Conservation (phyloP, 1,140 invertebrate genomes). For the Brachionus angularis region DNA sequence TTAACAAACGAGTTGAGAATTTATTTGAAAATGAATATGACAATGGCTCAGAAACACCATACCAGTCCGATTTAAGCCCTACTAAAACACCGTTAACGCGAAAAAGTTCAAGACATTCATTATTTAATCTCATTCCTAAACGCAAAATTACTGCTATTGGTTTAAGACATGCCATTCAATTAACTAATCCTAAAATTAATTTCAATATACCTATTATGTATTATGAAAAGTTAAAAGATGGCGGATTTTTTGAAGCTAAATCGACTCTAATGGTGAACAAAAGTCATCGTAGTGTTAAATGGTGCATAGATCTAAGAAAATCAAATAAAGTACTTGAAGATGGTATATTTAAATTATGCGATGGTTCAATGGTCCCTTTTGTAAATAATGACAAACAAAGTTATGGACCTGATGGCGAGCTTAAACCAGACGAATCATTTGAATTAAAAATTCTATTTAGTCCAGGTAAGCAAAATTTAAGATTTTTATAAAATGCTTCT, state of each 20-base stretch:
- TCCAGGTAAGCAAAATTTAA: slow-evolving; percentile 50
- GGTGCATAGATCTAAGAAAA: slow-evolving; percentile 52
- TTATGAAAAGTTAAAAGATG: slow-evolving; percentile 31
- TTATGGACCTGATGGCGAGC: slow-evolving; percentile 50
- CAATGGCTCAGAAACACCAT: slow-evolving; percentile 5
- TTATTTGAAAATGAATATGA: neutral
- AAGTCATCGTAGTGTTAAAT: slow-evolving; percentile 50
- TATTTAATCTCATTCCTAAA: slow-evolving; percentile 21
- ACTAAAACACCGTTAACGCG: neutral
- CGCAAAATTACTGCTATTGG: slow-evolving; percentile 36
- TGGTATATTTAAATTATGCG: slow-evolving; percentile 51
- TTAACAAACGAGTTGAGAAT: slow-evolving; percentile 8
- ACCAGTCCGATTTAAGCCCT: neutral
- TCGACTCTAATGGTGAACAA: slow-evolving; percentile 49
- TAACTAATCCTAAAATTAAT: slow-evolving; percentile 28
- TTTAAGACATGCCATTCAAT: slow-evolving; percentile 19
- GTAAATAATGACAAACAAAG: slow-evolving; percentile 38
- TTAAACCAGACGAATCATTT: slow-evolving; percentile 52
- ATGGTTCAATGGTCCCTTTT: slow-evolving; percentile 50
- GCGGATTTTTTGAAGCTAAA: slow-evolving; percentile 40
- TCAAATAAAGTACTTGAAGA: slow-evolving; percentile 49
- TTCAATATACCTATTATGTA: slow-evolving; percentile 31
- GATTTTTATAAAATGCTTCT: too few species aligned
- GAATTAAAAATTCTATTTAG: slow-evolving; percentile 52
- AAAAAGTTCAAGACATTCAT: slow-evolving; percentile 9